These are phyloP conservation scores for Eupithecia subfuscata DNA, from an alignment of 2,888 invertebrate genomes.

Conservation along the genomic window DNA sequence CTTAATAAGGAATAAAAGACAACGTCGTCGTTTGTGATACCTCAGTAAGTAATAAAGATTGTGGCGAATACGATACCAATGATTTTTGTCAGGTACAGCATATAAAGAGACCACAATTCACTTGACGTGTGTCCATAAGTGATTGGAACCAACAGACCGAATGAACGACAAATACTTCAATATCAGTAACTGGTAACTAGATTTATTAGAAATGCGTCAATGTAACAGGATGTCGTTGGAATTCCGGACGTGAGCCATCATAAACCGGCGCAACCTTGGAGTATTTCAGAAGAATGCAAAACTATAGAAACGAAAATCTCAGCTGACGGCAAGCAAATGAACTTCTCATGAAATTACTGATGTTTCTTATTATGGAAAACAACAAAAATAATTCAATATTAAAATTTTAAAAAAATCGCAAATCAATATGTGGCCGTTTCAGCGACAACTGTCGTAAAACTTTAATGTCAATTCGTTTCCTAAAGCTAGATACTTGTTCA, in stretches of 20 bases:
- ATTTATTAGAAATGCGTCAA: conserved; percentile 18
- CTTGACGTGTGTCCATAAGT: background rate
- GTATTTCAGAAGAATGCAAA: conserved; percentile 23
- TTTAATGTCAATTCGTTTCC: background rate
- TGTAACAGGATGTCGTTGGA: conserved; percentile 36
- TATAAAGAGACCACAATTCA: background rate
- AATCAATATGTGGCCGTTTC: background rate
- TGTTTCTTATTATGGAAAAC: no score
- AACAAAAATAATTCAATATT: no score
- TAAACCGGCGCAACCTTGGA: conserved; percentile 35
- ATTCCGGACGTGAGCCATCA: conserved; percentile 44
- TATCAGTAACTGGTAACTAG: background rate
- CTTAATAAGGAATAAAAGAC: no score
- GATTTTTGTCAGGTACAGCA: background rate
- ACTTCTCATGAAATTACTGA: background rate
- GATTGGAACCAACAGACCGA: background rate
- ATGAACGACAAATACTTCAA: background rate
- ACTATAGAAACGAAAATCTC: background rate
- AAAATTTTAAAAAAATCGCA: background rate
- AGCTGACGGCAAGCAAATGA: background rate
- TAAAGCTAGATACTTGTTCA: background rate
- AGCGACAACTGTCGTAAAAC: background rate
- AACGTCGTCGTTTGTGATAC: background rate
- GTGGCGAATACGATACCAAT: background rate
- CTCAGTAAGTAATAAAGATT: background rate